Base-by-base conservation (phyloP, 2,113 vertebrate genomes). In the Dissostichus mawsoni region DNA sequence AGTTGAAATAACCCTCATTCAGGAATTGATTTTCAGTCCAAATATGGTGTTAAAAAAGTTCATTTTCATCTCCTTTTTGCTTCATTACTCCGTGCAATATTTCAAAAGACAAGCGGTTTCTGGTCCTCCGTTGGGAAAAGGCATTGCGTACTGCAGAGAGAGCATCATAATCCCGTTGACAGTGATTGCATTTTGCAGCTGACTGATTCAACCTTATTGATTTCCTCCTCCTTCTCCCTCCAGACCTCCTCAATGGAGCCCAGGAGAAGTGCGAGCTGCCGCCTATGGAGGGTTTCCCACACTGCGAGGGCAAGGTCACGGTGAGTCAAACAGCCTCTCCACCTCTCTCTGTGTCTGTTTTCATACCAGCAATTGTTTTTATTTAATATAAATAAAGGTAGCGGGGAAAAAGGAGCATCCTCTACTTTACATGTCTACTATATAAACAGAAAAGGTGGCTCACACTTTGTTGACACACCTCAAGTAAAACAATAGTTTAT, bases 221-320 rank as follows among this genome's bases (percentile, higher is more conserved):
- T 88, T 82, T 82, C 33, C 29, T 64, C 51, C 50, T 50, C 18
- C 67, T 36, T 83, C 44, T 77, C 47, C 63, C 55, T 69, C 12
- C 89, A 99, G 98, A 99, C 95, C 97, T 99, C 81, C 96, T 99
- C 87, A 98, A 97, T 74, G 98, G 98, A 90, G 98, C 96, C 92
- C 98, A 99, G 94, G 98, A 99, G 92, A 98, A 97, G 95, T 99
- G 98, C 82, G 95, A 99, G 92, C 95, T 99, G 93, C 98, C 98
- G 88, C 94, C 96, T 90, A 95, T 99, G 96, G 98, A 99, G 86
- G 98, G 98, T 90, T 99, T 98, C 90, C 98, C 98, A 89, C 98
- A 99, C 94, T 99, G 98, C 48, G 98, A 99, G 93, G 95, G 95
- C 90, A 99, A 99, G 87, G 83, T 99, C 90, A 99, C 97, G 96